Evolutionary conservation across 2,888 invertebrate genomes (phyloP), one percentile per base, ranked within the genome.

Genomic region (Amphimallon solstitiale): DNA sequence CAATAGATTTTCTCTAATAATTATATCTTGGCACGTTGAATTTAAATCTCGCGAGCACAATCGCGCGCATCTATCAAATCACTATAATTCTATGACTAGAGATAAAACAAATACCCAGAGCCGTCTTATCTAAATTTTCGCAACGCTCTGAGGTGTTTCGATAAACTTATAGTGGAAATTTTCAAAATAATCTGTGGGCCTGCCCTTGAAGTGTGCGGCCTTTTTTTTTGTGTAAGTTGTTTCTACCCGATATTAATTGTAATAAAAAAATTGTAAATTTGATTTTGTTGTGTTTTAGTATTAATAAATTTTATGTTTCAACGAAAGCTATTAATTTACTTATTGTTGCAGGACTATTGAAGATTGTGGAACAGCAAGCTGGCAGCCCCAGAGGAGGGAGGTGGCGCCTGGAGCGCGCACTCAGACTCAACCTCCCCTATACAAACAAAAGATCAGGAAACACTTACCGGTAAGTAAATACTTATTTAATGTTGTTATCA

Each of bases 381-480:
- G 91, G 91, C 91, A 88, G 88, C 89, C 90, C 87, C 88, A 84
- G 88, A 89, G 87, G 89, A 90, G 89, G 88, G 77, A 77, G 89
- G 87, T 86, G 87, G 89, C 85, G 88, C 88, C 86, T 86, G 87
- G 87, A 86, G 90, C 85, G 80, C 87, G 70, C 79, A 79, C 76
- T 75, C 68, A 54, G 40, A 62, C 64, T 65, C 66, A 52, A 52
- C 70, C 69, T 70, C 73, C 67, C 65, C 73, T 67, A 72, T 79
- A n/a, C n/a, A n/a, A 69, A 82, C 80, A 76, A 85, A 86, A 74
- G 86, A 89, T 86, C 89, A 88, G 79, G 88, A 86, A 79, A 90
- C 90, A 76, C 85, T 90, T 76, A 91, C 91, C 81, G 91, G 91
- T 90, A 75, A 84, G 84, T 76, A 65, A 12, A 19, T 12, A 21